These are phyloP conservation scores for Oscheius sp. DNA, from an alignment of 1,140 invertebrate genomes.

Conservation along the genomic window DNA sequence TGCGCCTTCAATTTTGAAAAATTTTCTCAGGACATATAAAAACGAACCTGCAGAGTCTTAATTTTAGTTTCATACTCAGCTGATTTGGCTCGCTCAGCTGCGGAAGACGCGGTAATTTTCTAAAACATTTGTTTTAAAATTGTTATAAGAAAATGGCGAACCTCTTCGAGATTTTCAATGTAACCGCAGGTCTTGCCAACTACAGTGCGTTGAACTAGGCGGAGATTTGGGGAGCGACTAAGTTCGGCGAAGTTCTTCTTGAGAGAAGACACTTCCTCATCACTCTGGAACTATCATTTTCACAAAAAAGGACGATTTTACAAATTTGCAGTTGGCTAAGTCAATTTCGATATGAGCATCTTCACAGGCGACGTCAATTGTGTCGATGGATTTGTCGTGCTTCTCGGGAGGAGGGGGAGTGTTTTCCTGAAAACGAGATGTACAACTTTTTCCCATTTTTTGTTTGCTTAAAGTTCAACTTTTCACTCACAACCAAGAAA, in stretches of 20 bases:
- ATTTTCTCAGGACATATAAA: background rate
- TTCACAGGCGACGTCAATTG: background rate
- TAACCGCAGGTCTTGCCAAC: slow-evolving; percentile 2
- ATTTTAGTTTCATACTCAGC: slow-evolving; percentile 10
- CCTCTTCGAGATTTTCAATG: slow-evolving; percentile 13
- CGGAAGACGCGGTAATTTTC: background rate
- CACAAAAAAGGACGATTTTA: background rate
- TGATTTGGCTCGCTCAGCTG: background rate
- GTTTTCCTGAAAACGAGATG: background rate
- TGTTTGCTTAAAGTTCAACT: no score
- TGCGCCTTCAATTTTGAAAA: slow-evolving; percentile 7
- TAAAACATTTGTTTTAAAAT: background rate
- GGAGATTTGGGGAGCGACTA: background rate
- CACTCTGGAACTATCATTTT: slow-evolving; percentile 21
- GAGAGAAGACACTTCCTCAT: slow-evolving; percentile 38
- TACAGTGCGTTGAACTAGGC: background rate
- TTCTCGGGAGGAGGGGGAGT: background rate
- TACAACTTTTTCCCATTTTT: no score
- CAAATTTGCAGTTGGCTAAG: background rate
- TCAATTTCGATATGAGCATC: background rate
- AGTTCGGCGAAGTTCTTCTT: slow-evolving; percentile 2
- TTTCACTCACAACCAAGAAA: no score
- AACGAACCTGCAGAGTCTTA: background rate
- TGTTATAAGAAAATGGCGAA: background rate
- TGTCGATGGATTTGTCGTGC: background rate